These are phyloP conservation scores for Agrypnus murinus DNA, from an alignment of 2,888 invertebrate genomes.

Conservation along the genomic window DNA sequence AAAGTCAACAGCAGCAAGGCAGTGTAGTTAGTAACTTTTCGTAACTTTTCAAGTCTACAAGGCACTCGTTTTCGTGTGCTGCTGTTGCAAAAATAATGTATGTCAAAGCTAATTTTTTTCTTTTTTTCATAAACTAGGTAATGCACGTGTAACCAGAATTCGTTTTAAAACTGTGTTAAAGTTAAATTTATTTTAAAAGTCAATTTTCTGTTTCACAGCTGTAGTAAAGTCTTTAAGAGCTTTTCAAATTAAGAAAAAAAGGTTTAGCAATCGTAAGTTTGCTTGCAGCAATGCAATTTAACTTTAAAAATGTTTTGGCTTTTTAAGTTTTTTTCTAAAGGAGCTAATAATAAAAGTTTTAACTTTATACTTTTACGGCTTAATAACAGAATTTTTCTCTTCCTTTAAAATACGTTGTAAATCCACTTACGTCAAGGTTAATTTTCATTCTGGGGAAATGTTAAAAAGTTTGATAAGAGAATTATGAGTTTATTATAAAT, in stretches of 20 bases:
- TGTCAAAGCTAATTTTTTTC: neutral
- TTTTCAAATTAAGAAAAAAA: constrained; percentile 22
- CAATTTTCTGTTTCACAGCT: constrained; percentile 24
- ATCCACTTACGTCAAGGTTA: constrained; percentile 9
- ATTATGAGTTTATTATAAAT: constrained; percentile 16
- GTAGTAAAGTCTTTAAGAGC: constrained; percentile 6
- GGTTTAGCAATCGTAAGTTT: constrained; percentile 14
- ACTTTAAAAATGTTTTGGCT: constrained; percentile 14
- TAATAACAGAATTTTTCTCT: constrained; percentile 21
- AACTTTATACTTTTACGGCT: constrained; percentile 17
- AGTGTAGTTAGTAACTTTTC: neutral
- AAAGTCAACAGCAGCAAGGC: too few species aligned
- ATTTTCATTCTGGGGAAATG: constrained; percentile 9
- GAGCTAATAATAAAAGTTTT: constrained; percentile 22
- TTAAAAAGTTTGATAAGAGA: constrained; percentile 7
- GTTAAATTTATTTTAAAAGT: constrained; percentile 21
- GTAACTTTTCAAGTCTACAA: neutral
- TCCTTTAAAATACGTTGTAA: constrained; percentile 15
- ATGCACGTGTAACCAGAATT: constrained; percentile 3
- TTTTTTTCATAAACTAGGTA: neutral
- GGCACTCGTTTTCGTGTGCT: constrained; percentile 5
- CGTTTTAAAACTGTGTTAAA: neutral
- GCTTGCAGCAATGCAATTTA: constrained; percentile 21
- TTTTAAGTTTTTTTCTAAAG: constrained; percentile 21
- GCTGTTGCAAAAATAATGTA: neutral